phyloP scores from a whole-genome alignment of 2,888 invertebrate species.

The Synanthedon formicaeformis region DNA sequence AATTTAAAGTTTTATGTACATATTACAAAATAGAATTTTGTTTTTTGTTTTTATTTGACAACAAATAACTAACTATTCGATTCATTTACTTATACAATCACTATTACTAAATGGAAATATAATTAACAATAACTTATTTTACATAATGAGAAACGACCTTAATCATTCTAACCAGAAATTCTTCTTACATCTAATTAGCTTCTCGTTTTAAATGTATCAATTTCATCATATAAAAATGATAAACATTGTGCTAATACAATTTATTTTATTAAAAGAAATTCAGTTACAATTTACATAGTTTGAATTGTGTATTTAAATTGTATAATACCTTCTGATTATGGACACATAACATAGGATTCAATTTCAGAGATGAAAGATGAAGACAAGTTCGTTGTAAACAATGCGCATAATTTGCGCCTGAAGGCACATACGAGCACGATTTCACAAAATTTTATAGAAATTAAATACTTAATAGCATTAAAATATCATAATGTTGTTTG shows the following conservation, averaged over 20 bases:
- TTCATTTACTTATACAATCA: background rate
- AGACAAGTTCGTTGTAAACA: too few relatives aligned
- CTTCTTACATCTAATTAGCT: background rate
- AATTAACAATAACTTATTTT: slow-evolving; percentile 4
- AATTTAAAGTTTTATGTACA: slow-evolving; percentile 14
- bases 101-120: slow-evolving; percentile 1
- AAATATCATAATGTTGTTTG: too few relatives aligned
- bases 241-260: slow-evolving; percentile 30
- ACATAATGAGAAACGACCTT: slow-evolving; percentile 1
- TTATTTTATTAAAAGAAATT: too few relatives aligned
- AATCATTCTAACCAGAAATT: background rate
- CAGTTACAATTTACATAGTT: too few relatives aligned
- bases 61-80: background rate
- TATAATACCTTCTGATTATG: too few relatives aligned
- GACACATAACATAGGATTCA: too few relatives aligned
- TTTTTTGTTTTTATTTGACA: slow-evolving; percentile 5
- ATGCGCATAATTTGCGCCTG: too few relatives aligned
- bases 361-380: too few relatives aligned
- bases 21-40: slow-evolving; percentile 18
- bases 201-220: slow-evolving; percentile 8
- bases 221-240: slow-evolving; percentile 9
- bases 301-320: too few relatives aligned
- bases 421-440: too few relatives aligned
- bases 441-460: too few relatives aligned
- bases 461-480: too few relatives aligned